Base-by-base conservation (phyloP, 2,888 invertebrate species). In the Baronia brevicornis region DNA sequence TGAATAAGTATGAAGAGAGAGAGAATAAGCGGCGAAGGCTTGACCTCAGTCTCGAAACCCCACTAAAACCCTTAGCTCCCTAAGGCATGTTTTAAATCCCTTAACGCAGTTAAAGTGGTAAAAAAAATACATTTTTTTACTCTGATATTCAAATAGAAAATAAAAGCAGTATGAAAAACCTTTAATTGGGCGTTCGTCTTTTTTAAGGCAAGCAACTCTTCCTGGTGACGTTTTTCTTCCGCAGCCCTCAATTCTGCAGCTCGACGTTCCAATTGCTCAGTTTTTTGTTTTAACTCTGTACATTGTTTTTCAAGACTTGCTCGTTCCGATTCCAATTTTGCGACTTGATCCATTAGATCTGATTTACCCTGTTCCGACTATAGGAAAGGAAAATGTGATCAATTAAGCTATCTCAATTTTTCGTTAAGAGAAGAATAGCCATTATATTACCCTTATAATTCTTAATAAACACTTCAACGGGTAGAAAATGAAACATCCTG, bases 101-200 rank as follows among this genome's bases (percentile, higher is more conserved):
- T n/a, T n/a, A n/a, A n/a, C n/a, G n/a, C n/a, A n/a, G n/a, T n/a
- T n/a, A n/a, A n/a, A n/a, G n/a, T n/a, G n/a, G n/a, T n/a, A n/a
- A n/a, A n/a, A n/a, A n/a, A n/a, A n/a, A n/a, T n/a, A n/a, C n/a
- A n/a, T n/a, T n/a, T n/a, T n/a, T n/a, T n/a, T n/a, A n/a, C n/a
- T n/a, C n/a, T n/a, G n/a, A n/a, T n/a, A n/a, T n/a, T n/a, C n/a
- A n/a, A n/a, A n/a, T n/a, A n/a, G n/a, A n/a, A n/a, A 21, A 5
- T 21, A 21, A 21, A 8, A 5, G 5, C 4, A 5, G 5, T 8
- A 7, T 4, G 13, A 18, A 20, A 9, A 5, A 92, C 94, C 89
- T 97, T 97, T 5, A 97, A 84, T 63, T 97, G 97, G 44, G 94
- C 91, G 65, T 97, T 97, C 1, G 97, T 96, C 71, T 96, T 94